A percentile compares a stretch with the other conserved stretches of the same genome.
Evolutionary conservation across 2,113 vertebrate genomes (phyloP).

Genomic region (Hippoglossus stenolepis): DNA sequence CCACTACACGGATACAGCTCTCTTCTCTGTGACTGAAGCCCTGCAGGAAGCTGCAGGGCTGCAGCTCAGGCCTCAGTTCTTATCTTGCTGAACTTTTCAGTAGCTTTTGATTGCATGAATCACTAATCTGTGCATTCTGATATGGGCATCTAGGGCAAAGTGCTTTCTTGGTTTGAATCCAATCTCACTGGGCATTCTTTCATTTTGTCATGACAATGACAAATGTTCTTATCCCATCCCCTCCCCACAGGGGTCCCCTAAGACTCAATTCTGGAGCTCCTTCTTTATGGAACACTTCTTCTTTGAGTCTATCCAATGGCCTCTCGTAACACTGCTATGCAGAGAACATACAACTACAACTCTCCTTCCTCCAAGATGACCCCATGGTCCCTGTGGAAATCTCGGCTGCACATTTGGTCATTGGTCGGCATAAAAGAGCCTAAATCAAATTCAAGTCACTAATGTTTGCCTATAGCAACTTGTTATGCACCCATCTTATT

Average conservation of each 20-base stretch:
- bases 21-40: not conserved
- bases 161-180: not conserved
- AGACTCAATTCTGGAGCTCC: not conserved
- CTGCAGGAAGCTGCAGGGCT: not conserved
- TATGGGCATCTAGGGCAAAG: not conserved
- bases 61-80: not conserved
- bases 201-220: not conserved
- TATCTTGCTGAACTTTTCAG: not conserved
- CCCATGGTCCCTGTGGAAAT: no score
- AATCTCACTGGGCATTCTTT: not conserved
- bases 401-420: no score
- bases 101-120: not conserved
- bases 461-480: no score
- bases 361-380: not conserved
- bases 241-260: not conserved
- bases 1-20: not conserved
- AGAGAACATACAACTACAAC: not conserved
- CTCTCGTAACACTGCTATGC: not conserved
- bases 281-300: not conserved
- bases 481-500: no score
- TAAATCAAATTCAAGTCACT: no score
- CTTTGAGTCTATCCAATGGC: no score
- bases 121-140: not conserved
- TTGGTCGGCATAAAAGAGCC: no score
- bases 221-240: not conserved